Conservation (phyloP, 2,797 vertebrate genomes). For the Thamnophis elegans region DNA sequence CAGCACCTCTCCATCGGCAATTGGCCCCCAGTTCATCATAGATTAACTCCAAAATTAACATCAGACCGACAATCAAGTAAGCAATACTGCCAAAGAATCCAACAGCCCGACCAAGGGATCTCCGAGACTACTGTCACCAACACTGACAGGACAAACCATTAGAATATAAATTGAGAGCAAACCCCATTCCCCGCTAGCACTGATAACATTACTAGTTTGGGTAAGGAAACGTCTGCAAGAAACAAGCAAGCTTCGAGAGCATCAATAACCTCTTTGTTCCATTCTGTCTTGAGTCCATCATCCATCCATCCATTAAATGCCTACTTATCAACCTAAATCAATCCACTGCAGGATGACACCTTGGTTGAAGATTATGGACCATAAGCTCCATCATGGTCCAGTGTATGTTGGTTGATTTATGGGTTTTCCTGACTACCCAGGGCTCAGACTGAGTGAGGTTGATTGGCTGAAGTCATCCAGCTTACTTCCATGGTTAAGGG, state of each 20-base stretch:
- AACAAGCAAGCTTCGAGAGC: background rate
- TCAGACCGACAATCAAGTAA: background rate
- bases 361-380: background rate
- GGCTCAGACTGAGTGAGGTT: background rate
- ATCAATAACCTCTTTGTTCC: background rate
- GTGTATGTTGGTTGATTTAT: background rate
- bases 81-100: background rate
- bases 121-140: background rate
- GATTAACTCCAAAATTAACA: background rate
- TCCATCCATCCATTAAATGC: background rate
- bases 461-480: background rate
- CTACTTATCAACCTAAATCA: background rate
- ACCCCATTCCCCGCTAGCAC: background rate
- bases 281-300: too few relatives aligned
- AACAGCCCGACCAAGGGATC: background rate
- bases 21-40: background rate
- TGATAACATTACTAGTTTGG: background rate
- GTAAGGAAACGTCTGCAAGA: background rate
- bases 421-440: background rate
- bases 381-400: background rate
- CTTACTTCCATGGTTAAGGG: background rate
- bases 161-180: background rate
- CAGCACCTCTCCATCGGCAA: background rate
- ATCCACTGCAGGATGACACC: background rate
- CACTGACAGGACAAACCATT: background rate